Conservation (phyloP, 2,888 invertebrate genomes). For the Ennomos quercinarius region DNA sequence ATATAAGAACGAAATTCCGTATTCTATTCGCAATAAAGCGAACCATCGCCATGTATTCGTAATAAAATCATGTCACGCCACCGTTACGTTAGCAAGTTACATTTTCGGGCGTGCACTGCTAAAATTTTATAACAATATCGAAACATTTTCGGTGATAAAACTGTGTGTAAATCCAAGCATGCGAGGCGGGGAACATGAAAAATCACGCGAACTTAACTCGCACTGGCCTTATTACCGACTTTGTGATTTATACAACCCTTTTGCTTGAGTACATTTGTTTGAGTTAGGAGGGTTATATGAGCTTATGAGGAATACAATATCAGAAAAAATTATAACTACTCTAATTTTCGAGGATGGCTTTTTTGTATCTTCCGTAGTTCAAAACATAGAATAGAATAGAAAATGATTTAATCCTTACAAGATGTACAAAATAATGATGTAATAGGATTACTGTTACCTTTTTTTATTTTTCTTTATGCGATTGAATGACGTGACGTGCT, state of each 20-base stretch:
- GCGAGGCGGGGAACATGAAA: conserved; percentile 42
- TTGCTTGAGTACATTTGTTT: conserved; percentile 3
- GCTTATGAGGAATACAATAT: neutral
- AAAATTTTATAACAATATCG: conserved; percentile 47
- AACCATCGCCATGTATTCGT: conserved; percentile 19
- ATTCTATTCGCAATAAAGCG: conserved; percentile 28
- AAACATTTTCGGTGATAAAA: conserved; percentile 54
- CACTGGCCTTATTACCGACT: conserved; percentile 46
- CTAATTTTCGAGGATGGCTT: too few relatives aligned
- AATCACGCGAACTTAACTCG: conserved; percentile 46
- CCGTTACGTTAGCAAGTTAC: conserved; percentile 29
- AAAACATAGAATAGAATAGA: too few relatives aligned
- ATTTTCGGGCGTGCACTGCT: conserved; percentile 33
- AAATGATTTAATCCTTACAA: too few relatives aligned
- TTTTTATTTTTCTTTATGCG: too few relatives aligned
- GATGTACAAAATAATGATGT: too few relatives aligned
- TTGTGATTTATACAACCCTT: conserved; percentile 30
- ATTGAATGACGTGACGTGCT: too few relatives aligned
- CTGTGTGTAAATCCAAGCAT: conserved; percentile 51
- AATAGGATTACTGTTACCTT: too few relatives aligned
- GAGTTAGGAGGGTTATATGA: neutral
- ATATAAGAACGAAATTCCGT: conserved; percentile 14
- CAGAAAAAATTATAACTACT: too few relatives aligned
- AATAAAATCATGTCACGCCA: conserved; percentile 36
- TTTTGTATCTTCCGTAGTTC: too few relatives aligned